phyloP scores from a whole-genome alignment of 2,888 invertebrate species.

The Calameuta pallipes region DNA sequence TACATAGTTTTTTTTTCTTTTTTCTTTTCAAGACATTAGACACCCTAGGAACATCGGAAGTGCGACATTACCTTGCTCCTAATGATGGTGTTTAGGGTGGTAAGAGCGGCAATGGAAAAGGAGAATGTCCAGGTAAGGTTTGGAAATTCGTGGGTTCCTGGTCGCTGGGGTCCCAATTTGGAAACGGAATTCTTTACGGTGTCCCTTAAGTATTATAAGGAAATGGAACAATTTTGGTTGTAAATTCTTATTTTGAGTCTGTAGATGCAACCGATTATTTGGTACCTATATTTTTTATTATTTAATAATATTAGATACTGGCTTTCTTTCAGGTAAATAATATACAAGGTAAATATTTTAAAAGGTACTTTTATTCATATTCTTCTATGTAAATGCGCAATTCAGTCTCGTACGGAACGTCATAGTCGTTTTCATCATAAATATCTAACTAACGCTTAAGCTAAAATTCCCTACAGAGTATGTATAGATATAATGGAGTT shows the following conservation, averaged over 20 bases:
- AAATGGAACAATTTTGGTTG: not conserved
- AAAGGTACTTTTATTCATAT: not conserved
- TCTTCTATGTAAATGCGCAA: slow-evolving; percentile 4
- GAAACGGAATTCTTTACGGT: not conserved
- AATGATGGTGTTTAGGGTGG: slow-evolving; percentile 5
- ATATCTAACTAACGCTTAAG: slow-evolving; percentile 9
- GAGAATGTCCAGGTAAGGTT: slow-evolving; percentile 5
- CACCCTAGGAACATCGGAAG: not conserved
- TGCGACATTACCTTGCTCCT: slow-evolving; percentile 8
- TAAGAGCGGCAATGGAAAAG: slow-evolving; percentile 6
- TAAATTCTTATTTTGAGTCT: not conserved
- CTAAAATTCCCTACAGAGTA: not conserved
- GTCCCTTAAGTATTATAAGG: not conserved
- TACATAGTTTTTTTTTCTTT: not conserved
- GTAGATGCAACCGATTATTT: not conserved
- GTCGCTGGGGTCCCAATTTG: slow-evolving; percentile 6
- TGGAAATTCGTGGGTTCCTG: slow-evolving; percentile 6
- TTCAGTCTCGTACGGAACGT: slow-evolving; percentile 23
- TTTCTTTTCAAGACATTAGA: not conserved
- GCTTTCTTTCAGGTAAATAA: not conserved
- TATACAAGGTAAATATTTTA: not conserved
- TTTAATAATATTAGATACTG: too few relatives aligned
- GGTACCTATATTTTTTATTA: not conserved
- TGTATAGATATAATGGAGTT: not conserved
- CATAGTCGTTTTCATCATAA: slow-evolving; percentile 18